A percentile compares a stretch with the other conserved stretches of the same genome.
Evolutionary conservation across 2,888 invertebrate species (phyloP).

Genomic region (Archips xylosteana): DNA sequence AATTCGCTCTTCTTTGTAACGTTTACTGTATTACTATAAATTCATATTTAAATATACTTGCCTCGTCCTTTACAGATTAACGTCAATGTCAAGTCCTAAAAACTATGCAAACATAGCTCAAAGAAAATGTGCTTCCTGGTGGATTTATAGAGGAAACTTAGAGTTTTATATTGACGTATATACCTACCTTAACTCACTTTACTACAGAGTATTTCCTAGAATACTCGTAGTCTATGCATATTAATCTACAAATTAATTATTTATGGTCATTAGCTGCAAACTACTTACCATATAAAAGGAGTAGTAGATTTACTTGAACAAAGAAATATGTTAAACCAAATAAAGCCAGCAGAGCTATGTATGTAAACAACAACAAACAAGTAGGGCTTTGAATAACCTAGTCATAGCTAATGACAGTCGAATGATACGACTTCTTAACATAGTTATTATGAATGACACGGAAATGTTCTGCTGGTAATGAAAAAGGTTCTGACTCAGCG

Average conservation of each 20-base stretch:
- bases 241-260: not conserved
- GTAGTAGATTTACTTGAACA: not conserved
- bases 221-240: not conserved
- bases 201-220: not conserved
- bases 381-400: not conserved
- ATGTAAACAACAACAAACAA: no score
- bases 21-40: not conserved
- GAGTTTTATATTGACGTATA: not conserved
- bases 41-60: not conserved
- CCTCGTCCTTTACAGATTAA: not conserved
- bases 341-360: not conserved
- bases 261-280: not conserved
- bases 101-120: not conserved
- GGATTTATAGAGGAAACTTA: not conserved
- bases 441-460: conserved; percentile 34
- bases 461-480: conserved; percentile 27
- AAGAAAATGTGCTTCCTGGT: not conserved
- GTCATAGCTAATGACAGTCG: not conserved
- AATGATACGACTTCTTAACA: conserved; percentile 11
- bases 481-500: conserved; percentile 32
- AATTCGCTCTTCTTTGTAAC: not conserved
- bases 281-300: not conserved
- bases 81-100: not conserved
- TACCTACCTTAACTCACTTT: not conserved
- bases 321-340: not conserved